phyloP scores from a whole-genome alignment of 2,888 invertebrate species.

The Agonopterix arenella region DNA sequence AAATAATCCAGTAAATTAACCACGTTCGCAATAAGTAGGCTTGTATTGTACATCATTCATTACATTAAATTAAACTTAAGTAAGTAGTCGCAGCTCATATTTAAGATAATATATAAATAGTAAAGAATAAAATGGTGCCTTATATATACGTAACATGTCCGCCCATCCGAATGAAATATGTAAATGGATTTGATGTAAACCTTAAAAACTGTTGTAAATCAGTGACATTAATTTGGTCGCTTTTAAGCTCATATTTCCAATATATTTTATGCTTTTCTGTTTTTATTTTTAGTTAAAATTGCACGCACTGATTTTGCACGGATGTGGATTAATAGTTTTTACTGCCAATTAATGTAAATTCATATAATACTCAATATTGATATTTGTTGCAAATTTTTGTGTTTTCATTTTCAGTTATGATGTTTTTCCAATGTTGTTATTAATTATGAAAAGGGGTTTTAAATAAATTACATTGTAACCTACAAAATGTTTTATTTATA shows the following conservation, averaged over 20 bases:
- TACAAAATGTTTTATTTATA: too few species aligned
- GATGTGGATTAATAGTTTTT: slow-evolving; percentile 12
- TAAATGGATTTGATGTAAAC: not conserved
- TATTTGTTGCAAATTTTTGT: slow-evolving; percentile 17
- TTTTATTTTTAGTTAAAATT: not conserved
- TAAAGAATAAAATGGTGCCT: slow-evolving; percentile 50
- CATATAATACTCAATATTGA: slow-evolving; percentile 30
- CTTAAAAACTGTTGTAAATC: not conserved
- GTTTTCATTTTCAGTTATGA: slow-evolving; percentile 11
- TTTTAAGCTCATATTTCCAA: not conserved
- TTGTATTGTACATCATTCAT: not conserved
- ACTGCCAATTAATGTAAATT: slow-evolving; percentile 12
- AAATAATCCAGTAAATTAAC: not conserved
- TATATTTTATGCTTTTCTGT: not conserved
- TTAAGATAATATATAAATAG: slow-evolving; percentile 3
- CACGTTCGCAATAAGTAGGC: not conserved
- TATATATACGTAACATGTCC: slow-evolving; percentile 57
- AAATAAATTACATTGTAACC: slow-evolving; percentile 33
- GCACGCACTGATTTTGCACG: slow-evolving; percentile 12
- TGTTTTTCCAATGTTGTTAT: slow-evolving; percentile 26
- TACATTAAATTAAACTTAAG: not conserved
- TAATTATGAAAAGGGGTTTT: slow-evolving; percentile 22
- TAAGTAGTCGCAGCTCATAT: not conserved
- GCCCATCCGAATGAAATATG: slow-evolving; percentile 36
- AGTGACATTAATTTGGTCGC: too few species aligned